Base-by-base conservation (phyloP, 2,888 invertebrate genomes). In the Isotomurus palustris region DNA sequence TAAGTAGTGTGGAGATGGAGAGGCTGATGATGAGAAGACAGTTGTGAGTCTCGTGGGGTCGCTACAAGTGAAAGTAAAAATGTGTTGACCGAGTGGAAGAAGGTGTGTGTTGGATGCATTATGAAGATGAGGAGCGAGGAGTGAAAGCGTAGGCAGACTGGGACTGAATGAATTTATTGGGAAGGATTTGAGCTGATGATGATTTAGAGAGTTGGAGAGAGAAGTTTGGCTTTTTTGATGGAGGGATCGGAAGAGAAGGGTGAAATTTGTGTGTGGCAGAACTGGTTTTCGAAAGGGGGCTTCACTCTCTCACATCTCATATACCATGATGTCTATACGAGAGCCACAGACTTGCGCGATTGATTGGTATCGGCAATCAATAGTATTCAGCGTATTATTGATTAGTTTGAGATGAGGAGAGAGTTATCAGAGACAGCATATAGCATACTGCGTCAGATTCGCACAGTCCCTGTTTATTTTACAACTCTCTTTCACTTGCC, bases 401-500 rank as follows among this genome's bases (percentile, higher is more conserved):
- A 71, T 71, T 71, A 68, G 69, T 69, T 68, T 68, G 68, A 68
- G 71, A 69, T 71, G 71, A 71, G 67, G 67, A 69, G 68, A 71
- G 70, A 69, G 68, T 69, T 68, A 69, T 71, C 69, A 71, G 66
- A 69, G 69, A 69, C 68, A 68, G 68, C 64, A 60, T 61, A 61
- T 56, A 62, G 64, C 60, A 61, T 65, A 67, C 68, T 67, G 69
- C 71, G 71, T 71, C 71, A 71, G 69, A 71, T 71, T 71, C 68
- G 61, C 66, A 68, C 61, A 67, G 65, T 64, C 62, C 64, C 66
- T 69, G 68, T 71, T 71, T 71, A 69, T 68, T 69, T 71, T 69
- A 71, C 69, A 67, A 64, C 66, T 67, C 66, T 63, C 62, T 62
- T 62, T 64, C 68, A 64, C 67, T 70, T 60, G 59, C 65, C 58